Conservation (phyloP, 2,888 invertebrate genomes). For the Hyposoter dolosus region DNA sequence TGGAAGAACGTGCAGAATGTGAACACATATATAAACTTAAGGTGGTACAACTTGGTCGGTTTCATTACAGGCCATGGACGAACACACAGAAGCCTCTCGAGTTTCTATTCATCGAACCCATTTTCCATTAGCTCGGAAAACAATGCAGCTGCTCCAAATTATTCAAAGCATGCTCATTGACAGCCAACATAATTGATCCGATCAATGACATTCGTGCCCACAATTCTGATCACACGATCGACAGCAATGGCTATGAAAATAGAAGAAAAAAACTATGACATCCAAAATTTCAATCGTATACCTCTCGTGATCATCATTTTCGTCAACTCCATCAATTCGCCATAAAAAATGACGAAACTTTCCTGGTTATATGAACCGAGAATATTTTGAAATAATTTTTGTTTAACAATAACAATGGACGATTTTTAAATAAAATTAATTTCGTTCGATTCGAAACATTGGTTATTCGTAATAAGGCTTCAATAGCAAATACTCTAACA, state of each 20-base stretch:
- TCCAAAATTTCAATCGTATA: not conserved
- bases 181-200: not conserved
- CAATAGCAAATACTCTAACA: not conserved
- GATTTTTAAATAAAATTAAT: not conserved
- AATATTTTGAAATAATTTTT: no score
- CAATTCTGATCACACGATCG: not conserved
- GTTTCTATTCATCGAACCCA: slow-evolving; percentile 13
- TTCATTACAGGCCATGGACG: not conserved
- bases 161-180: not conserved
- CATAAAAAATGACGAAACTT: not conserved
- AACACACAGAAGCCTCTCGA: not conserved
- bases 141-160: not conserved
- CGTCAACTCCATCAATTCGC: not conserved
- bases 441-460: not conserved
- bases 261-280: not conserved
- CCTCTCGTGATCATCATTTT: not conserved
- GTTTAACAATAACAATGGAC: not conserved
- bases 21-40: not conserved
- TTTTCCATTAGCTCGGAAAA: not conserved
- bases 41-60: not conserved
- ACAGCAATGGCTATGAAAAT: not conserved
- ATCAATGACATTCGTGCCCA: not conserved
- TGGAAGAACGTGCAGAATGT: slow-evolving; percentile 22
- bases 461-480: not conserved
- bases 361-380: no score